phyloP scores from a whole-genome alignment of 2,797 vertebrate species.

The Pangasius krempfi region DNA sequence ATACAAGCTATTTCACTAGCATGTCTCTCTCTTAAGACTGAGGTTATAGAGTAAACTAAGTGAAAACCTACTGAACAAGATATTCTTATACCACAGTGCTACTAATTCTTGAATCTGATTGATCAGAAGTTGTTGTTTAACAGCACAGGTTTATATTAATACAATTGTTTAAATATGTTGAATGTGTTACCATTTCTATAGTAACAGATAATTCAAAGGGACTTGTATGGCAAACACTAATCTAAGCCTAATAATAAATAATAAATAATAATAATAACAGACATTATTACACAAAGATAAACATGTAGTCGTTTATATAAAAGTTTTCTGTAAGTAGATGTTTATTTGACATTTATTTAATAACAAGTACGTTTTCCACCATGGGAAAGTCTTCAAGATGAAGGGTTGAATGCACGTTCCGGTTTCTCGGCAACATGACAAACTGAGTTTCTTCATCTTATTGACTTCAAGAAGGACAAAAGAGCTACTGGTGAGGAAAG shows the following conservation, averaged over 20 bases:
- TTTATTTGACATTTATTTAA: neutral
- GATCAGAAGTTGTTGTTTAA: neutral
- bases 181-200: neutral
- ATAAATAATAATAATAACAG: neutral
- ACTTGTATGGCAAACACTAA: neutral
- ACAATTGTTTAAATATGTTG: neutral
- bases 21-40: neutral
- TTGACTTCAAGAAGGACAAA: neutral
- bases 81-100: neutral
- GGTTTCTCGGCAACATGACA: neutral
- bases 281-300: neutral
- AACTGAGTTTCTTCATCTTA: neutral
- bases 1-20: neutral
- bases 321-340: neutral
- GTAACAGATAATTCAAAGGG: neutral
- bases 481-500: neutral
- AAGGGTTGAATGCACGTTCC: neutral
- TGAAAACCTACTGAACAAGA: neutral
- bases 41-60: neutral
- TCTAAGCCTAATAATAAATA: neutral
- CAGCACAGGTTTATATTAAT: neutral
- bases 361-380: neutral
- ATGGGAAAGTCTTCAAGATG: neutral
- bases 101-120: neutral
- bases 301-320: neutral